Percentiles rank a stretch among this genome's conserved stretches.
Evolutionary conservation across 2,113 vertebrate species (phyloP).

Genomic region (Nothobranchius kuhntae): DNA sequence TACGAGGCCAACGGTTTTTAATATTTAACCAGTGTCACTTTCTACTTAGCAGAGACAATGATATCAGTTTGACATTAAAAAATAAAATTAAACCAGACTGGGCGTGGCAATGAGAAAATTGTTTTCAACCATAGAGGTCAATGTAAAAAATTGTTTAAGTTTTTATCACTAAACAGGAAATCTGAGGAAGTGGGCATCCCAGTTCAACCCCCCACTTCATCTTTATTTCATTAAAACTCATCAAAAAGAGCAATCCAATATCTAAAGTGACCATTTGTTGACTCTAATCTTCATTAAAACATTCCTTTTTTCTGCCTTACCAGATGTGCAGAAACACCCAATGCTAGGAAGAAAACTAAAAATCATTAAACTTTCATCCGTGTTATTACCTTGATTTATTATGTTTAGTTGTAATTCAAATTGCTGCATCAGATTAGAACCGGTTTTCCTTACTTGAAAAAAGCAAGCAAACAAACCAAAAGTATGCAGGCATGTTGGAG

Average conservation of each 20-base stretch:
- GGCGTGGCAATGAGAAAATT: background rate
- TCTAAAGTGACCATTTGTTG: too few relatives aligned
- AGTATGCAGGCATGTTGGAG: too few relatives aligned
- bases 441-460: too few relatives aligned
- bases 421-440: too few relatives aligned
- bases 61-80: background rate
- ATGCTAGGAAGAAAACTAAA: too few relatives aligned
- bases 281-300: too few relatives aligned
- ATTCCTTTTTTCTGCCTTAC: too few relatives aligned
- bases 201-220: slow-evolving; percentile 25
- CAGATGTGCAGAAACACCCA: too few relatives aligned
- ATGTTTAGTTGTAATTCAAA: too few relatives aligned
- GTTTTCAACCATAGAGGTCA: background rate
- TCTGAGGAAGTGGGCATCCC: slow-evolving; percentile 39
- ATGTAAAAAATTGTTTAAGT: background rate
- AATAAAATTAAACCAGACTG: background rate
- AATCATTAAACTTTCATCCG: too few relatives aligned
- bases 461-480: too few relatives aligned
- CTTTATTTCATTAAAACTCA: slow-evolving; percentile 24
- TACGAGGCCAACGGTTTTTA: slow-evolving; percentile 70
- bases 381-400: too few relatives aligned
- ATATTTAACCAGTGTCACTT: slow-evolving; percentile 82
- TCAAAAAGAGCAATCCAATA: background rate
- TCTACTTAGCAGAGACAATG: slow-evolving; percentile 18
- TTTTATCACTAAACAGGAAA: slow-evolving; percentile 10